Conservation (phyloP, 1,140 invertebrate species). For the Melitaea cinxia region DNA sequence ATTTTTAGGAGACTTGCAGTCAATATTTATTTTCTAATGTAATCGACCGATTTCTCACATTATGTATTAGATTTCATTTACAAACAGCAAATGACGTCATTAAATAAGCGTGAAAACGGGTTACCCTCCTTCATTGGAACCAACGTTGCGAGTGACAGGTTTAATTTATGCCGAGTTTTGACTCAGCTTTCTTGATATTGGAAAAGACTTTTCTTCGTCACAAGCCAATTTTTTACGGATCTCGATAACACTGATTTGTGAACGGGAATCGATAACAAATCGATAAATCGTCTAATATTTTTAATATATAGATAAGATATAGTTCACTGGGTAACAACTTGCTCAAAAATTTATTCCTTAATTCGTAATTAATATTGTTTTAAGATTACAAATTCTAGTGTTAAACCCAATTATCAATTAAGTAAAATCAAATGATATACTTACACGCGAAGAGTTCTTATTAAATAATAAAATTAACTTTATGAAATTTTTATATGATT, state of each 20-base stretch:
- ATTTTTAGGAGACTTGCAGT: not conserved
- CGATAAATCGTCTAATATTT: not conserved
- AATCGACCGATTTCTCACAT: not conserved
- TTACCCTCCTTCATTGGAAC: conserved; percentile 3
- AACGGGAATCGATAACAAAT: not conserved
- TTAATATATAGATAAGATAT: not conserved
- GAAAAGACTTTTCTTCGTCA: conserved; percentile 8
- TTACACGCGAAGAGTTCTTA: no score
- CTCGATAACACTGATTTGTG: not conserved
- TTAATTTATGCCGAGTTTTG: conserved; percentile 27
- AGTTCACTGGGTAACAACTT: not conserved
- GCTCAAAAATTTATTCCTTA: no score
- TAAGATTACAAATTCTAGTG: not conserved
- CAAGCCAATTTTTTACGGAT: not conserved
- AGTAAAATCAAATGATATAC: no score
- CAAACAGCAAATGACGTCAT: conserved; percentile 5
- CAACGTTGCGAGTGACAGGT: conserved; percentile 19
- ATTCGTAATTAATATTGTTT: not conserved
- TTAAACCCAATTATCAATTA: not conserved
- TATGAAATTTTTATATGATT: no score
- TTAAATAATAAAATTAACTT: no score
- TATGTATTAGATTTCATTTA: not conserved
- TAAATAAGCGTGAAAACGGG: conserved; percentile 18
- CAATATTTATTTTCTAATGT: not conserved
- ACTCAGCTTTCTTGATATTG: conserved; percentile 11